Conservation (phyloP, 2,797 vertebrate genomes). For the Cynopterus sphinx region DNA sequence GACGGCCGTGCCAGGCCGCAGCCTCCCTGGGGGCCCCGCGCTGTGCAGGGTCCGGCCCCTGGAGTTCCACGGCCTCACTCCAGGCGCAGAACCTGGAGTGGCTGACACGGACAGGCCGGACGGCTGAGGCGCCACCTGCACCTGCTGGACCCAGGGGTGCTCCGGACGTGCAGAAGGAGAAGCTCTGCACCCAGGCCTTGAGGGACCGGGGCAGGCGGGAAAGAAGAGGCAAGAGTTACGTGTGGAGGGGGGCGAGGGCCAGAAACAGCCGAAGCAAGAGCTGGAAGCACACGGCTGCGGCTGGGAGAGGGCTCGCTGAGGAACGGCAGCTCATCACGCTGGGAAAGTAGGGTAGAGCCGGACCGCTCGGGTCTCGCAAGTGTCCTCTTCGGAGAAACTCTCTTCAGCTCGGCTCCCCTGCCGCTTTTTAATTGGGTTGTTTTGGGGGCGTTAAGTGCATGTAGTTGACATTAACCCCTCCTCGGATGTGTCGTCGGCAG, state of each 20-base stretch:
- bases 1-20: background rate
- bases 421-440: background rate
- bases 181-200: background rate
- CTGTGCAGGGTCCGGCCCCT: background rate
- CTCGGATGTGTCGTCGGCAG: background rate
- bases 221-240: background rate
- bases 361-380: background rate
- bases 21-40: background rate
- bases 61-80: background rate
- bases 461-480: background rate
- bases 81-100: background rate
- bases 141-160: background rate
- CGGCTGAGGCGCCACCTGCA: background rate
- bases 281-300: background rate
- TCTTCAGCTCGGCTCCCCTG: background rate
- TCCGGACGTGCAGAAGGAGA: background rate
- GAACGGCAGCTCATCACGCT: background rate
- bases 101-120: background rate
- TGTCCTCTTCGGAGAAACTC: background rate
- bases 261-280: too few relatives aligned
- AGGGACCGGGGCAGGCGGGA: background rate
- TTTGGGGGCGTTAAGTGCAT: background rate
- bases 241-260: background rate
- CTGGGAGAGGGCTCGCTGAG: background rate
- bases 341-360: background rate